Evolutionary conservation across 2,888 invertebrate species (phyloP).

Genomic region (Ceratothoa steindachneri): DNA sequence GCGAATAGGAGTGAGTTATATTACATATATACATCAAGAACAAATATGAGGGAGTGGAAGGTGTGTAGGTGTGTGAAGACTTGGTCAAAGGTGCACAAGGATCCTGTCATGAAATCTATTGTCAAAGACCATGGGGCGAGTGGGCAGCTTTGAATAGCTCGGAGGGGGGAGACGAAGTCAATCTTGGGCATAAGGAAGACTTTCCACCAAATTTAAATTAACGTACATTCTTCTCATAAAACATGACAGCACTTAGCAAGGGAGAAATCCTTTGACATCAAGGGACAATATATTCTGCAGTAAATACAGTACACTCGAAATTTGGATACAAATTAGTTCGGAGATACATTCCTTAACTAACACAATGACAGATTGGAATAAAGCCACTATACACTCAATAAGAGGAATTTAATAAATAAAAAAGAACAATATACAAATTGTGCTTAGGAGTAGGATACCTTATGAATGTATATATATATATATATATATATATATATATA

Average conservation of each 20-base stretch:
- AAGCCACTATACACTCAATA: too few species aligned
- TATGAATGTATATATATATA: too few species aligned
- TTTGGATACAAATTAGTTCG: too few species aligned
- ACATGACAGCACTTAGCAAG: background rate
- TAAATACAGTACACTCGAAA: too few species aligned
- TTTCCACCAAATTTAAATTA: too few species aligned
- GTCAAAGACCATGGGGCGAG: conserved; percentile 19
- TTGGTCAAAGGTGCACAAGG: background rate
- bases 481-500: too few species aligned
- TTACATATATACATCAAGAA: conserved; percentile 7
- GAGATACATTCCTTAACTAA: too few species aligned
- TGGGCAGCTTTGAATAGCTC: conserved; percentile 32
- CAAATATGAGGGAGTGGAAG: background rate
- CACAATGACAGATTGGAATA: too few species aligned
- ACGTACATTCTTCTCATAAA: background rate
- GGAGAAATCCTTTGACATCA: background rate
- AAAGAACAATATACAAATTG: too few species aligned
- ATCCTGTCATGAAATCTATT: background rate
- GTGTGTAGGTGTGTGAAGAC: too few species aligned
- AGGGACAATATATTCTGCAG: background rate
- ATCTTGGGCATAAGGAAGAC: background rate
- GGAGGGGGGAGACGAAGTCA: conserved; percentile 44
- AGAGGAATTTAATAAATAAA: too few species aligned
- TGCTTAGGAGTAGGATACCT: too few species aligned
- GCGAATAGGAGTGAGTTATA: background rate